Evolutionary conservation across 2,113 vertebrate genomes (phyloP).

Genomic region (Pontoporia blainvillei): DNA sequence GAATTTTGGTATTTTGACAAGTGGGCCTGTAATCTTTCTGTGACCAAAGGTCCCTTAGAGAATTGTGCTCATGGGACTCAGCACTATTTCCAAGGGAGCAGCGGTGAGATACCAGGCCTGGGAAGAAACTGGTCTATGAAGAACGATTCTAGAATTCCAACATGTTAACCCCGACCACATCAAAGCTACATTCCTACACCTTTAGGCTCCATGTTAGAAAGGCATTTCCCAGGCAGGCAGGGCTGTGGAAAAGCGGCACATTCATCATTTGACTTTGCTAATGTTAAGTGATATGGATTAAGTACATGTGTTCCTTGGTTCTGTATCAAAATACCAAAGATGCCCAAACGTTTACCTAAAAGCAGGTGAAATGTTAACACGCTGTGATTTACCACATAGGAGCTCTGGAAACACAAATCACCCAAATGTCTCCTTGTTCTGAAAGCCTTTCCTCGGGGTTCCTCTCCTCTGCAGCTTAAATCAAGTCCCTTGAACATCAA

Average conservation of each 20-base stretch:
- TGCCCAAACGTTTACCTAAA: neutral
- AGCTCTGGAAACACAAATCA: neutral
- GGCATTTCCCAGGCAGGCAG: neutral
- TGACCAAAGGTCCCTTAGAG: neutral
- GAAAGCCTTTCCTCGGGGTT: neutral
- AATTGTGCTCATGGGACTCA: neutral
- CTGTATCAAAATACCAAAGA: neutral
- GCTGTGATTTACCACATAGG: neutral
- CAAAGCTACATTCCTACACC: neutral
- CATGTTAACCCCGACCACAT: neutral
- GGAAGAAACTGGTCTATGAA: constrained; percentile 31
- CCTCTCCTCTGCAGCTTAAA: neutral
- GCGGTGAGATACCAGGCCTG: neutral
- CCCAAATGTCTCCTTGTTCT: neutral
- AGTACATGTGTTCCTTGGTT: neutral
- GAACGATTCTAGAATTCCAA: neutral
- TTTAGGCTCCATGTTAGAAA: neutral
- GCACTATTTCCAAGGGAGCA: neutral
- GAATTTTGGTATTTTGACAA: constrained; percentile 4
- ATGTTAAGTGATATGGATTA: neutral
- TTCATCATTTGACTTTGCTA: neutral
- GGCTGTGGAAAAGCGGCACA: neutral
- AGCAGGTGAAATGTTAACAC: neutral
- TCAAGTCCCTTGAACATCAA: neutral
- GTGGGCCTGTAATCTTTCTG: neutral